phyloP scores from a whole-genome alignment of 2,797 vertebrate species.

The Mormyrus proboscirostris region DNA sequence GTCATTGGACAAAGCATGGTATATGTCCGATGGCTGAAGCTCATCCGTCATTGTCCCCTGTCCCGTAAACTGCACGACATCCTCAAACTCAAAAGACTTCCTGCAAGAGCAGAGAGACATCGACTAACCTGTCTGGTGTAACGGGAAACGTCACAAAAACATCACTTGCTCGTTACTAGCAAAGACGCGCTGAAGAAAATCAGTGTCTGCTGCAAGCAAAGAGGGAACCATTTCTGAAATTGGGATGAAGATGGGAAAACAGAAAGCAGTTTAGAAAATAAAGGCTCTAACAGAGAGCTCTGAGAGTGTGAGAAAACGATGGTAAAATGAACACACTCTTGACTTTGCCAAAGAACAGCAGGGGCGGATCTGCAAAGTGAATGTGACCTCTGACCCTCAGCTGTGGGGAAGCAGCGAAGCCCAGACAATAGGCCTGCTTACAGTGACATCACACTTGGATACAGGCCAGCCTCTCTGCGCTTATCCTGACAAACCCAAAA shows the following conservation, averaged over 20 bases:
- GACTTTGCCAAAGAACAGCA: conserved; percentile 4
- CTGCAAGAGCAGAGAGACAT: conserved; percentile 49
- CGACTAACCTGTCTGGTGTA: not conserved
- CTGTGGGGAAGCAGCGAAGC: conserved; percentile 53
- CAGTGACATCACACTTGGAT: conserved; percentile 56
- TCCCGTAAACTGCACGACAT: conserved; percentile 70
- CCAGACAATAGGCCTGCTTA: conserved; percentile 53
- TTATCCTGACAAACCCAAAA: conserved; percentile 24
- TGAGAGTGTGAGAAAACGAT: not conserved
- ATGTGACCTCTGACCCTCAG: conserved; percentile 42
- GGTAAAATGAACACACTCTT: not conserved
- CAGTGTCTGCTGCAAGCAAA: not conserved
- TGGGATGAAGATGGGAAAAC: not conserved
- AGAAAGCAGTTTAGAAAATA: not conserved
- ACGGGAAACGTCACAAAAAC: not conserved
- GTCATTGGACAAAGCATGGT: conserved; percentile 85
- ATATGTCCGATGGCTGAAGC: conserved; percentile 60
- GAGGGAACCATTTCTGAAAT: not conserved
- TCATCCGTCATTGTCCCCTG: conserved; percentile 52
- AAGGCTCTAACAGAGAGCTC: not conserved
- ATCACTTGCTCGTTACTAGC: not conserved
- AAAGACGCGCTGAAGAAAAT: not conserved
- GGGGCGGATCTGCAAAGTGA: conserved; percentile 35
- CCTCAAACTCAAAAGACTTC: conserved; percentile 98
- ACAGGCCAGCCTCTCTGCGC: conserved; percentile 41